Conservation (phyloP, 2,797 vertebrate species). For the Rhynchonycteris naso region DNA sequence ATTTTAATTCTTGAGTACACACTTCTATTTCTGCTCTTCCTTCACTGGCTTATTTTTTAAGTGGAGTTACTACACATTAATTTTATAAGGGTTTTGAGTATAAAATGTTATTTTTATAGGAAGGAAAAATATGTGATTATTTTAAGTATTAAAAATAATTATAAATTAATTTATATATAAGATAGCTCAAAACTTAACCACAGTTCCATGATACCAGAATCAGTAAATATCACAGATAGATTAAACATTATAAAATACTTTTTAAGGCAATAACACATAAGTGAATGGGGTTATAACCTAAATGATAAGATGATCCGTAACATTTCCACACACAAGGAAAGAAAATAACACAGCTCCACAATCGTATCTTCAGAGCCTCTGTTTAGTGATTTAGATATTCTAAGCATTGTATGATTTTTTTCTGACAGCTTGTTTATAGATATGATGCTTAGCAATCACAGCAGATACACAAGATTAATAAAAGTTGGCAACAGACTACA, state of each 20-base stretch:
- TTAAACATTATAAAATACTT: conserved; percentile 6
- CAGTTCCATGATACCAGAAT: not conserved
- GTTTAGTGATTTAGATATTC: not conserved
- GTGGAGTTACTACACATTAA: not conserved
- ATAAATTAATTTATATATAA: conserved; percentile 17
- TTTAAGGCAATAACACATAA: conserved; percentile 32
- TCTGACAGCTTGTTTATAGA: not conserved
- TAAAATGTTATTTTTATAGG: not conserved
- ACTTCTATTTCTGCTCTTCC: not conserved
- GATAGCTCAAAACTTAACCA: not conserved
- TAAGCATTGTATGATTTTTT: not conserved
- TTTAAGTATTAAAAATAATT: conserved; percentile 24
- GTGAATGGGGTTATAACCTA: not conserved
- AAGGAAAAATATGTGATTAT: not conserved
- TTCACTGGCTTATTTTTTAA: not conserved
- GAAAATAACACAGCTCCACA: not conserved
- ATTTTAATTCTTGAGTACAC: not conserved
- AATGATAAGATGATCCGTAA: not conserved
- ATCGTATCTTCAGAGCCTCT: not conserved
- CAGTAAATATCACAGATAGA: not conserved
- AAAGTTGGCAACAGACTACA: conserved; percentile 8
- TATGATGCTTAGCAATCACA: not conserved
- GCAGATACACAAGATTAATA: not conserved
- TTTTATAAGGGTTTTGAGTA: conserved; percentile 21
- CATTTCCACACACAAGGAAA: not conserved